These are phyloP conservation scores for Phylloscopus collybita DNA, from an alignment of 2,797 vertebrate species.

Conservation along the genomic window DNA sequence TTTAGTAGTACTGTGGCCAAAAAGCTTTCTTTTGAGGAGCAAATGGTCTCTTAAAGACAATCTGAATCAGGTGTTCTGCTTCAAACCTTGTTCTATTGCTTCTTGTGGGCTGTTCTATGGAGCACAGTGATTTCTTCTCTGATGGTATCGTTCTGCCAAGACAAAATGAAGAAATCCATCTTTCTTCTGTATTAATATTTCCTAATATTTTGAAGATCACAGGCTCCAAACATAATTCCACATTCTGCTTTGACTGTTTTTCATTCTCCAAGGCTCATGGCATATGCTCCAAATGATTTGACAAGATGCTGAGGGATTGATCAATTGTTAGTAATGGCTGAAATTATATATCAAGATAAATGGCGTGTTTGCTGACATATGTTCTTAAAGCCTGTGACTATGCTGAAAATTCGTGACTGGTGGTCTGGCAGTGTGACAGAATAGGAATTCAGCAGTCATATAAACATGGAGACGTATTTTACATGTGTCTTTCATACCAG, in stretches of 20 bases:
- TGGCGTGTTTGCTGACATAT: neutral
- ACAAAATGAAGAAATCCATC: neutral
- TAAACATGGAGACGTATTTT: neutral
- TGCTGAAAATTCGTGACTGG: neutral
- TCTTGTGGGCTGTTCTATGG: neutral
- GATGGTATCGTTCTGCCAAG: neutral
- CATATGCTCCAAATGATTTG: neutral
- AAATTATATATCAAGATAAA: neutral
- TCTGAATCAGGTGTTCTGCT: neutral
- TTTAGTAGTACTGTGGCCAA: neutral
- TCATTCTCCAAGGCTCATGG: neutral
- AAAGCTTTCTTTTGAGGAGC: neutral
- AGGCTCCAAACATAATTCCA: neutral
- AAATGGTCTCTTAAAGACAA: rapidly evolving
- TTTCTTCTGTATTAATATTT: neutral
- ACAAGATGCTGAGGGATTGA: neutral
- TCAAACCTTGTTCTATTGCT: neutral
- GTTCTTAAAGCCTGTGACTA: neutral
- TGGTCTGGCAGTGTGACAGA: neutral
- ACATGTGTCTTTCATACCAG: neutral
- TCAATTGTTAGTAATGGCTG: neutral
- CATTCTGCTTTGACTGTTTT: neutral
- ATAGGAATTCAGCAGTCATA: neutral
- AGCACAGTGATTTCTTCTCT: neutral
- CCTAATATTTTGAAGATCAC: neutral